A percentile compares a stretch with the other conserved stretches of the same genome.
Evolutionary conservation across 2,113 vertebrate genomes (phyloP).

Genomic region (Enhydra lutris): DNA sequence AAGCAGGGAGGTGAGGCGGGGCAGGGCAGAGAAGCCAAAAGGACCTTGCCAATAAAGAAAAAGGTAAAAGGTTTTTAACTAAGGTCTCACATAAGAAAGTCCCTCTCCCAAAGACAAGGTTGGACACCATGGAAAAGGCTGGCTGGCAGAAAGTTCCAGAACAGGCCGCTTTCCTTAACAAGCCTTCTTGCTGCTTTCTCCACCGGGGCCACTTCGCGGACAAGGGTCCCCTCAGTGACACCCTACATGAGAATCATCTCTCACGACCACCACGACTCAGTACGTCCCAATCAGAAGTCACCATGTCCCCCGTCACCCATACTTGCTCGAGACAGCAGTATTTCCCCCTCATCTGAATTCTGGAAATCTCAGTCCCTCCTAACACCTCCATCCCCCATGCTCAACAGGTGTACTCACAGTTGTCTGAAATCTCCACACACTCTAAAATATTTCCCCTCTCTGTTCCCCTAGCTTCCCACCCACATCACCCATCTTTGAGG

Average conservation of each 20-base stretch:
- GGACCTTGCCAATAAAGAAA: neutral
- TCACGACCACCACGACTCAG: neutral
- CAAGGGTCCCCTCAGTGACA: neutral
- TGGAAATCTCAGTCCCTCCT: neutral
- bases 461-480: rapidly evolving
- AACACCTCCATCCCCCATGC: neutral
- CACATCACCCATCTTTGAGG: neutral
- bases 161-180: neutral
- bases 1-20: rapidly evolving
- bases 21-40: neutral
- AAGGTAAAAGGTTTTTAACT: neutral
- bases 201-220: neutral
- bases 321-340: neutral
- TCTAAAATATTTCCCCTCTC: neutral
- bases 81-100: neutral
- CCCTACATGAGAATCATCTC: neutral
- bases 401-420: neutral
- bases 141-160: neutral
- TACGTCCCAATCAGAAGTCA: neutral
- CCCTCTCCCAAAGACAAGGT: neutral
- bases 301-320: no score
- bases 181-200: neutral
- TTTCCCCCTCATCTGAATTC: neutral
- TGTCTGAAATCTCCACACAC: neutral
- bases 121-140: neutral